Percentiles rank a stretch among this genome's conserved stretches.
Evolutionary conservation across 1,140 invertebrate genomes (phyloP).

Genomic region (Bombus huntii): DNA sequence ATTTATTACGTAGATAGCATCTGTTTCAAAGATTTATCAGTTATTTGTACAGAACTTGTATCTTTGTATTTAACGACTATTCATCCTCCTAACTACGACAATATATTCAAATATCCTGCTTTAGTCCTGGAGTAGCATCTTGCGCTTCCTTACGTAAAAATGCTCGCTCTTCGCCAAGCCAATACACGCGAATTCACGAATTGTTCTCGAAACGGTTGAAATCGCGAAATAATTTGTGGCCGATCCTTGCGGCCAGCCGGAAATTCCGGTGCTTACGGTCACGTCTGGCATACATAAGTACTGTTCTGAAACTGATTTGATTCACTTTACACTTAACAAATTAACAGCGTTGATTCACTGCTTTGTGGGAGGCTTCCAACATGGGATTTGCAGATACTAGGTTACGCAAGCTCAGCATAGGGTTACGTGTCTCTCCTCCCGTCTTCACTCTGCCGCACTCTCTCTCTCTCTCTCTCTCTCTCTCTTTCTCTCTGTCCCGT

Average conservation of each 20-base stretch:
- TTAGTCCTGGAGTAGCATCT: too few species aligned
- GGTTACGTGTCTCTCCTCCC: constrained; percentile 7
- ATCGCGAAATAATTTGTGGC: constrained; percentile 4
- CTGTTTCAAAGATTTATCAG: too few species aligned
- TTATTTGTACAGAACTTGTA: too few species aligned
- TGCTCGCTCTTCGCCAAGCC: too few species aligned
- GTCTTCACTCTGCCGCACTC: background rate
- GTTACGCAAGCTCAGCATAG: constrained; percentile 46
- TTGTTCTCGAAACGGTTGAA: background rate
- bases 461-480: background rate
- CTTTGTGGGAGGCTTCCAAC: constrained; percentile 35
- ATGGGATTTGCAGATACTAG: constrained; percentile 38
- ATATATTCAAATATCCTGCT: too few species aligned
- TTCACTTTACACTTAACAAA: constrained; percentile 58
- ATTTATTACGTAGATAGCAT: too few species aligned
- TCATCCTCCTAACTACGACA: too few species aligned
- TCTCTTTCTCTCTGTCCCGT: background rate
- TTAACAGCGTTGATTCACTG: constrained; percentile 56
- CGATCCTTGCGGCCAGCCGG: background rate
- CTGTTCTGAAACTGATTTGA: constrained; percentile 35
- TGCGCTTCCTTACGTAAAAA: too few species aligned
- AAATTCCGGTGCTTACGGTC: background rate
- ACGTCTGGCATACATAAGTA: constrained; percentile 10
- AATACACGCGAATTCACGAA: too few species aligned
- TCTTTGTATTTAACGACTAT: too few species aligned